Evolutionary conservation across 2,888 invertebrate genomes (phyloP).

Genomic region (Deilephila elpenor): DNA sequence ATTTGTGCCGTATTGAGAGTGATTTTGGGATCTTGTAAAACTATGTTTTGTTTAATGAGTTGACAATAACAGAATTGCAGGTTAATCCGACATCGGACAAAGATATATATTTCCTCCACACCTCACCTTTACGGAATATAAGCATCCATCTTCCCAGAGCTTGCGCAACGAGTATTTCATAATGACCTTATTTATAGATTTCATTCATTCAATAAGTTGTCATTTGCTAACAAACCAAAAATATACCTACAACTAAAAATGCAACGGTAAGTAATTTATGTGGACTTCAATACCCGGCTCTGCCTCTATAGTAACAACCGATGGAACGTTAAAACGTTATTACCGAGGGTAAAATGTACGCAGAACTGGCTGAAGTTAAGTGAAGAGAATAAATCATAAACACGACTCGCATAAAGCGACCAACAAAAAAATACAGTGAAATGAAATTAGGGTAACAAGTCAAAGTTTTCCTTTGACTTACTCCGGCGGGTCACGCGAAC

Average conservation of each 20-base stretch:
- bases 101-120: no score
- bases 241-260: not conserved
- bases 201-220: no score
- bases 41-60: no score
- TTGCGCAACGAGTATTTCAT: no score
- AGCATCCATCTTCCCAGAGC: no score
- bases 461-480: slow-evolving; percentile 75
- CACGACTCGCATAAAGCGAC: slow-evolving; percentile 66
- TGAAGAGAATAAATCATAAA: slow-evolving; percentile 62
- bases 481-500: slow-evolving; percentile 73
- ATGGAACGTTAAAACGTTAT: slow-evolving; percentile 25
- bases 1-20: no score
- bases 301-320: slow-evolving; percentile 4
- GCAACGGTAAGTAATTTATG: not conserved
- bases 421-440: slow-evolving; percentile 68
- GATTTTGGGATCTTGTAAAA: no score
- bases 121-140: no score
- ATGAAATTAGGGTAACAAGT: slow-evolving; percentile 77
- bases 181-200: no score
- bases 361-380: slow-evolving; percentile 28
- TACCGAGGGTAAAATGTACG: slow-evolving; percentile 7
- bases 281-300: not conserved
- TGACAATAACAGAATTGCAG: no score
- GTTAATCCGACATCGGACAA: no score
- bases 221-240: not conserved